Percentiles rank a stretch among this genome's conserved stretches.
These are phyloP conservation scores for Mythimna impura DNA, from an alignment of 2,888 invertebrate genomes.

Conservation along the genomic window DNA sequence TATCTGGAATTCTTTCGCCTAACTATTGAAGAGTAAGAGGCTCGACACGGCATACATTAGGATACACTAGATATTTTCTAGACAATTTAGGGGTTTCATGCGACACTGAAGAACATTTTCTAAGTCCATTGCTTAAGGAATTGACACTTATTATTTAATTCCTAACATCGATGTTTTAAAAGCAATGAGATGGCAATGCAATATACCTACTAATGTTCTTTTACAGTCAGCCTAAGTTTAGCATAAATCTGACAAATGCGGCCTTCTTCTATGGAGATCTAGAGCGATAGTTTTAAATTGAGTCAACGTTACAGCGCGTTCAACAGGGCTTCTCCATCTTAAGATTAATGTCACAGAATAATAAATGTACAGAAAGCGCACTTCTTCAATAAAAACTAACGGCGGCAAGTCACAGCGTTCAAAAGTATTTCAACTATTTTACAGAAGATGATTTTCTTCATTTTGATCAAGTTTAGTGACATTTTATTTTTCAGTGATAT, in stretches of 20 bases:
- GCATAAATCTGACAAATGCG: constrained; percentile 36
- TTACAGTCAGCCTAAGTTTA: constrained; percentile 26
- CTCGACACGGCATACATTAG: constrained; percentile 17
- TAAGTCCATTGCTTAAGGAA: constrained; percentile 43
- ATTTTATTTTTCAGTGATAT: constrained; percentile 3
- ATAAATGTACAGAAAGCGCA: constrained; percentile 41
- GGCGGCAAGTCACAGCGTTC: constrained; percentile 20
- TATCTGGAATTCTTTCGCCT: constrained; percentile 59
- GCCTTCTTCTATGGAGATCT: constrained; percentile 11
- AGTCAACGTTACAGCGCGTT: constrained; percentile 38
- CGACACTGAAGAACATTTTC: constrained; percentile 21
- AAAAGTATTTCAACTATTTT: not conserved
- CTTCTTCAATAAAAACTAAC: constrained; percentile 2
- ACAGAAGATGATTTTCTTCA: not conserved
- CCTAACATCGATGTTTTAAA: constrained; percentile 50
- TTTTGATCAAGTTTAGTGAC: constrained; percentile 1
- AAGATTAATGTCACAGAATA: constrained; percentile 41
- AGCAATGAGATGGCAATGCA: constrained; percentile 36
- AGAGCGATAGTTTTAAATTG: constrained; percentile 40
- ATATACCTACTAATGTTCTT: constrained; percentile 6
- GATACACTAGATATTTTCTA: constrained; percentile 28
- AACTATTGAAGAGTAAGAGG: constrained; percentile 45
- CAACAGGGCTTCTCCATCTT: constrained; percentile 2
- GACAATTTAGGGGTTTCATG: constrained; percentile 28
- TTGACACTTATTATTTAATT: constrained; percentile 48